Conservation (phyloP, 2,888 invertebrate species). For the Tyria jacobaeae region DNA sequence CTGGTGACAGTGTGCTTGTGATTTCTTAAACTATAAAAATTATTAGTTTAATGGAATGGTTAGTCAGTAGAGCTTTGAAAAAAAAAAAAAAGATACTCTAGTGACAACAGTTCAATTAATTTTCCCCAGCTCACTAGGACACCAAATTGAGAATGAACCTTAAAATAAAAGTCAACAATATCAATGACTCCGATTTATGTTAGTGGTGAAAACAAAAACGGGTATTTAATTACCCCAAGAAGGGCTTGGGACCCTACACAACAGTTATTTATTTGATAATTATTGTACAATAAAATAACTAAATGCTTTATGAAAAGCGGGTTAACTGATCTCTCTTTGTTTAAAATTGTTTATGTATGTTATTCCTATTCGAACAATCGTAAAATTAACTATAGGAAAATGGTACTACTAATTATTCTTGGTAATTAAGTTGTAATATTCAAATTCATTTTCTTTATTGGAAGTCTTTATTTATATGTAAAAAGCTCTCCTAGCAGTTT, state of each 20-base stretch:
- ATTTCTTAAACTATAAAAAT: no score
- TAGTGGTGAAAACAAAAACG: slow-evolving; percentile 10
- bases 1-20: no score
- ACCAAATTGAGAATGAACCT: background rate
- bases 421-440: background rate
- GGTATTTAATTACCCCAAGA: slow-evolving; percentile 7
- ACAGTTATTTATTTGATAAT: slow-evolving; percentile 14
- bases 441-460: no score
- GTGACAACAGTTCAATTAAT: no score
- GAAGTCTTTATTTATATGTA: no score
- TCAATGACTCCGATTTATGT: background rate
- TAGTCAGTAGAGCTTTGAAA: no score
- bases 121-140: background rate
- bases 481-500: no score
- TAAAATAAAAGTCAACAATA: background rate
- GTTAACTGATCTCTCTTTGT: background rate
- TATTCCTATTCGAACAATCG: background rate
- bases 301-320: slow-evolving; percentile 1
- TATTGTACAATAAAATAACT: slow-evolving; percentile 1
- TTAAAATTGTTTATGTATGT: slow-evolving; percentile 1
- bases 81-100: no score
- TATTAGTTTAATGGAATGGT: no score
- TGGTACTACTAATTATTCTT: background rate
- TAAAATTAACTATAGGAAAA: background rate
- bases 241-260: background rate